Base-by-base conservation (phyloP, 2,797 vertebrate species). In the Schizopygopsis pylzovi region DNA sequence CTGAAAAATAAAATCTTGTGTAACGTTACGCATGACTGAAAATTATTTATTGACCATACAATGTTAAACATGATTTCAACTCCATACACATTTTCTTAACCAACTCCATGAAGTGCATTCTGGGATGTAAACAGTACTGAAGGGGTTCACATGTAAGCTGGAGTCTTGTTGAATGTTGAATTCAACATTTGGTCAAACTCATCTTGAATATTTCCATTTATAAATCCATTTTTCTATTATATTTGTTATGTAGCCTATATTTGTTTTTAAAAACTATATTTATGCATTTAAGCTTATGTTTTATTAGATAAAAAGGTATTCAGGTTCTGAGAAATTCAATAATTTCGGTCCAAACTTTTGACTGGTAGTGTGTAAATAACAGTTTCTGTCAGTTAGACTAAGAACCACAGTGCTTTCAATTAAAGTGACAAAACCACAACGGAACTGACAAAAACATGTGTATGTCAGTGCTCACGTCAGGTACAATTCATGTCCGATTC, bases 401-500 rank as follows among this genome's bases (percentile, higher is more conserved):
- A 65, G 39, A 82, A 61, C 76, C 56, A 81, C 73, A 61, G 39
- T 20, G 47, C n/a, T 18, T 45, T 8, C 39, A 79, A 16, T 75
- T 28, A 52, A 52, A 73, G 77, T 39, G 72, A 85, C 79, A 39
- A 67, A 84, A 52, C 59, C 47, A 25, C 45, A 54, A 20, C 7
- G 41, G 33, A 77, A 77, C 16, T 41, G 72, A 77, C 72, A 65
- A 67, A 28, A 77, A 68, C 59, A 67, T 77, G 43, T 67, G 61
- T 68, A 76, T 68, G 45, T 77, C 82, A 83, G 22, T 65, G 71
- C 22, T 83, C 56, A 59, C 20, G 71, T 63, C 41, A 54, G 22
- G 33, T 77, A 77, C 61, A 56, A 77, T 84, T 68, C 10, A 80
- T 37, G 16, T 25, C n/a, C 16, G n/a, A 45, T 43, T 18, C 54